A percentile compares a stretch with the other conserved stretches of the same genome.
These are phyloP conservation scores for Danio kyathit DNA, from an alignment of 2,797 vertebrate genomes.

Conservation along the genomic window DNA sequence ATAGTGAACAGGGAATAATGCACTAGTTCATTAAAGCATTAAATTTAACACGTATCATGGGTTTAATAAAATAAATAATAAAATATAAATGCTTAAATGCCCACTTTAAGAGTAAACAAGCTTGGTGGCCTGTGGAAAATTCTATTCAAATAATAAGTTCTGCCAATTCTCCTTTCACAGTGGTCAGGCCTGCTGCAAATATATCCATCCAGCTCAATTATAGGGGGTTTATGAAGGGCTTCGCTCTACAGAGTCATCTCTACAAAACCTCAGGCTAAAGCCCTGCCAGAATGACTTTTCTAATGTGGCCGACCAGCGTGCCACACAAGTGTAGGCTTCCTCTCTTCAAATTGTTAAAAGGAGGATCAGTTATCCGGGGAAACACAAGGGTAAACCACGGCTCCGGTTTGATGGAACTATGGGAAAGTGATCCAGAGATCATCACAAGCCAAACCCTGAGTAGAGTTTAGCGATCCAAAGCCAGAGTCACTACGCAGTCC, in stretches of 20 bases:
- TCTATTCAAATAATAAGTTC: slow-evolving; percentile 66
- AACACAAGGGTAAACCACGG: slow-evolving; percentile 68
- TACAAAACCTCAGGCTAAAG: slow-evolving; percentile 58
- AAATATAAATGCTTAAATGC: slow-evolving; percentile 67
- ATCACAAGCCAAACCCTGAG: slow-evolving; percentile 69
- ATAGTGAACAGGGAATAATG: neutral
- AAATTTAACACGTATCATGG: neutral
- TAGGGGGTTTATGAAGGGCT: slow-evolving; percentile 66
- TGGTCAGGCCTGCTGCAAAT: slow-evolving; percentile 63
- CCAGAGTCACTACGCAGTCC: slow-evolving; percentile 74
- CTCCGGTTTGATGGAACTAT: slow-evolving; percentile 63
- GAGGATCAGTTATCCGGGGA: slow-evolving; percentile 59
- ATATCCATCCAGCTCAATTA: slow-evolving; percentile 72
- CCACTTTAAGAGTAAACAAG: slow-evolving; percentile 64
- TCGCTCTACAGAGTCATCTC: slow-evolving; percentile 66
- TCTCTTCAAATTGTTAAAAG: slow-evolving; percentile 66
- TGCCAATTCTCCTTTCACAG: slow-evolving; percentile 60
- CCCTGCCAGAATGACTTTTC: slow-evolving; percentile 53
- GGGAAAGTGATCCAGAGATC: slow-evolving; percentile 70
- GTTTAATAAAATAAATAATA: slow-evolving; percentile 67
- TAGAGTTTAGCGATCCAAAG: slow-evolving; percentile 56
- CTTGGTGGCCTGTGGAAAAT: slow-evolving; percentile 62
- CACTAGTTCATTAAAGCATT: neutral
- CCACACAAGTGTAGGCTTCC: slow-evolving; percentile 63
- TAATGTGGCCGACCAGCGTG: slow-evolving; percentile 58